Conservation (phyloP, 2,888 invertebrate species). For the Resseliella maxima region DNA sequence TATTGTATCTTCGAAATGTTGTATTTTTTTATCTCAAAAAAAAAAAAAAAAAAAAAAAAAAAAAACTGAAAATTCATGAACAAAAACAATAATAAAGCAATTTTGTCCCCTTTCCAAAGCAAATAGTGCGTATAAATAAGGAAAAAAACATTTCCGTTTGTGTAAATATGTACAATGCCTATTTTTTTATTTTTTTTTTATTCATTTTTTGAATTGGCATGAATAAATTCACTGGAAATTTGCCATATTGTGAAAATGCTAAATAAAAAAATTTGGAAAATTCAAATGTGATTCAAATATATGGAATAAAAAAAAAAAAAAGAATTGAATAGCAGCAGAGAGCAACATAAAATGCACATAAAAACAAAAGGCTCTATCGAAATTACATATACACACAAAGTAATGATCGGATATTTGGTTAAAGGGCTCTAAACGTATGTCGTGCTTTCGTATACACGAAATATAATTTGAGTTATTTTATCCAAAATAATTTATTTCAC, state of each 20-base stretch:
- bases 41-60: background rate
- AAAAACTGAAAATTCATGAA: background rate
- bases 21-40: no score
- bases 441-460: background rate
- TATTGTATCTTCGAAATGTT: no score
- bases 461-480: background rate
- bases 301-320: background rate
- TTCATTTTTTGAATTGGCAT: no score
- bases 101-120: no score
- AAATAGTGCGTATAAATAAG: background rate
- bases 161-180: constrained; percentile 12
- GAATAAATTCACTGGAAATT: no score
- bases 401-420: constrained; percentile 4
- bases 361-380: constrained; percentile 34
- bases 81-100: no score
- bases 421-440: background rate
- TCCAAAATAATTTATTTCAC: background rate
- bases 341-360: constrained; percentile 28
- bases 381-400: constrained; percentile 48
- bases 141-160: background rate
- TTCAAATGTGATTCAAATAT: background rate
- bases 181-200: background rate
- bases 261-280: background rate
- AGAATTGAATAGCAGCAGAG: background rate
- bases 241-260: no score